Conservation (phyloP, 1,140 invertebrate genomes). For the Myzus persicae region DNA sequence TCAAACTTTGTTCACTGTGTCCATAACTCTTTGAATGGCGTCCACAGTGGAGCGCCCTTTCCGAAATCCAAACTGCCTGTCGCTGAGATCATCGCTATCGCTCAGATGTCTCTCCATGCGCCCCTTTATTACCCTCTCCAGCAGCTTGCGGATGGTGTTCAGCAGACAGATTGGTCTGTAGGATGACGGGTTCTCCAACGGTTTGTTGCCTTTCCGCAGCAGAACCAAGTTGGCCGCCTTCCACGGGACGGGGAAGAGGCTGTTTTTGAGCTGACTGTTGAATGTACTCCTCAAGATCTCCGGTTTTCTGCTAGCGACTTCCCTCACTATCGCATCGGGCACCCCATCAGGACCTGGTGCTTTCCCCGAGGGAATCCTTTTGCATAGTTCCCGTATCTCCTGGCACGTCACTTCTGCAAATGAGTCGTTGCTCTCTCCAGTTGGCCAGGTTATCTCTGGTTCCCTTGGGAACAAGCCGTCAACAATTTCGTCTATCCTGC, state of each 20-base stretch:
- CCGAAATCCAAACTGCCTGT: conserved; percentile 39
- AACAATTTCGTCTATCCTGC: not conserved
- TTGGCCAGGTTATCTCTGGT: too few species aligned
- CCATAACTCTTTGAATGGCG: not conserved
- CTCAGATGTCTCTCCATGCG: not conserved
- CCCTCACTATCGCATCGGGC: too few species aligned
- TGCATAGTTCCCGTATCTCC: too few species aligned
- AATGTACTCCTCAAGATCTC: not conserved
- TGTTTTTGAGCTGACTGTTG: too few species aligned
- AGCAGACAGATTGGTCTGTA: conserved; percentile 19
- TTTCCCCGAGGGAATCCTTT: too few species aligned
- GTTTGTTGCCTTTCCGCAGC: not conserved
- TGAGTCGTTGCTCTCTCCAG: too few species aligned
- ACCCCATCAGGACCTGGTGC: too few species aligned
- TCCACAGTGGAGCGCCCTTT: not conserved
- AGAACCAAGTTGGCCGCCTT: not conserved
- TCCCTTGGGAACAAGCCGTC: not conserved
- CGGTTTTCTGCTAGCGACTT: not conserved
- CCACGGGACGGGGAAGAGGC: too few species aligned
- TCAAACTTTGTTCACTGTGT: not conserved
- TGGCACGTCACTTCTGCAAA: too few species aligned
- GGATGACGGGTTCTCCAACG: not conserved
- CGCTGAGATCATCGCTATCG: not conserved
- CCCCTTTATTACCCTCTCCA: not conserved
- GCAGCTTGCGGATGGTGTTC: conserved; percentile 28